These are phyloP conservation scores for Dromaius novaehollandiae DNA, from an alignment of 2,113 vertebrate genomes.

Conservation along the genomic window DNA sequence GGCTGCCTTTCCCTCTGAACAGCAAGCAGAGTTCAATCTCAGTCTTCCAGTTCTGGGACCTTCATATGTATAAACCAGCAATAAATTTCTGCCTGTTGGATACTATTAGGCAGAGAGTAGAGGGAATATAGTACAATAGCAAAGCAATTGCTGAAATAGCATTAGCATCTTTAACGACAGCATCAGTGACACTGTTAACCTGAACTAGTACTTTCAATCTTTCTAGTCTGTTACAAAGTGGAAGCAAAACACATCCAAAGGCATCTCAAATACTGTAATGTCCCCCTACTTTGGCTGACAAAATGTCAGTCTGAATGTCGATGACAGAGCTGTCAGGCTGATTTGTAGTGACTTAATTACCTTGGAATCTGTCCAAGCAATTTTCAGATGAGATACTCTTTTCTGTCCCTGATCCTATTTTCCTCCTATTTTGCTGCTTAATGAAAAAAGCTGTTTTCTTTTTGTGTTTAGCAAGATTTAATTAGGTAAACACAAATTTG, in stretches of 20 bases:
- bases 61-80: neutral
- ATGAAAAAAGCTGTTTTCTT: neutral
- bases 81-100: neutral
- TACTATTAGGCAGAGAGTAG: neutral
- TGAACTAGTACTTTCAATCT: too few species aligned
- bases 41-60: neutral
- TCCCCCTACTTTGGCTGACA: neutral
- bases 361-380: too few species aligned
- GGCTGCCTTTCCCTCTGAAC: neutral
- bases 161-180: too few species aligned
- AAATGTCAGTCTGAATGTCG: neutral
- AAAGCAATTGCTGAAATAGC: too few species aligned
- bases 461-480: neutral
- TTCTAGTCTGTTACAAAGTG: too few species aligned
- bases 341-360: neutral
- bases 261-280: neutral
- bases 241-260: too few species aligned
- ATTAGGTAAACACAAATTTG: neutral
- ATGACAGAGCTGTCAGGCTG: neutral
- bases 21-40: neutral
- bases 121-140: neutral
- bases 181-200: too few species aligned
- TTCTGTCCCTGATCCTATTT: neutral
- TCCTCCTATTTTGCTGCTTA: neutral
- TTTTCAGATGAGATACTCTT: neutral